These are phyloP conservation scores for Platysternon megacephalum DNA, from an alignment of 2,113 vertebrate species.

Conservation along the genomic window DNA sequence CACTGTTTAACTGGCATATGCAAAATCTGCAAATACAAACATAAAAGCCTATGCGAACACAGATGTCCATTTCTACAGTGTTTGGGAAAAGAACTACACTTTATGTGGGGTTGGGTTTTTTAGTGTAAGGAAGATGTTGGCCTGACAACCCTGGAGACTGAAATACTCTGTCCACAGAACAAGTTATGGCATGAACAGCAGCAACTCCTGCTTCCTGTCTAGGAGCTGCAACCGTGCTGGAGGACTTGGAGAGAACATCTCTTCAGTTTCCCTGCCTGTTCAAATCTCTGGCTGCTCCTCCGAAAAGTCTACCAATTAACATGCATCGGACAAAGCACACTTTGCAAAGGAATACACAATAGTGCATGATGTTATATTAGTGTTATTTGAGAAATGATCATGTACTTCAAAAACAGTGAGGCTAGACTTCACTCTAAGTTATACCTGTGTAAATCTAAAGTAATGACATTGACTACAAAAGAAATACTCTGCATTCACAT, in stretches of 20 bases:
- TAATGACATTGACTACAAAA: background rate
- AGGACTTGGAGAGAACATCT: background rate
- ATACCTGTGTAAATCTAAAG: background rate
- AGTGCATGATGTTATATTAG: background rate
- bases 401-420: background rate
- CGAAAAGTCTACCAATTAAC: background rate
- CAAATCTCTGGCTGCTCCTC: background rate
- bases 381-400: background rate
- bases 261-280: background rate
- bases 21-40: background rate
- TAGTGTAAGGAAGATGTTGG: background rate
- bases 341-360: background rate
- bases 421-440: background rate
- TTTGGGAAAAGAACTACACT: background rate
- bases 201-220: background rate
- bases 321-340: background rate
- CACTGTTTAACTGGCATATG: background rate
- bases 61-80: background rate
- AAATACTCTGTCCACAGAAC: background rate
- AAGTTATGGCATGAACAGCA: background rate
- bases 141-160: background rate
- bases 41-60: rapidly evolving
- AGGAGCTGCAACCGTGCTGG: background rate
- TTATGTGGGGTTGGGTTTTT: background rate
- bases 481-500: background rate